A percentile compares a stretch with the other conserved stretches of the same genome.
These are phyloP conservation scores for Verasper variegatus DNA, from an alignment of 2,113 vertebrate species.

Conservation along the genomic window DNA sequence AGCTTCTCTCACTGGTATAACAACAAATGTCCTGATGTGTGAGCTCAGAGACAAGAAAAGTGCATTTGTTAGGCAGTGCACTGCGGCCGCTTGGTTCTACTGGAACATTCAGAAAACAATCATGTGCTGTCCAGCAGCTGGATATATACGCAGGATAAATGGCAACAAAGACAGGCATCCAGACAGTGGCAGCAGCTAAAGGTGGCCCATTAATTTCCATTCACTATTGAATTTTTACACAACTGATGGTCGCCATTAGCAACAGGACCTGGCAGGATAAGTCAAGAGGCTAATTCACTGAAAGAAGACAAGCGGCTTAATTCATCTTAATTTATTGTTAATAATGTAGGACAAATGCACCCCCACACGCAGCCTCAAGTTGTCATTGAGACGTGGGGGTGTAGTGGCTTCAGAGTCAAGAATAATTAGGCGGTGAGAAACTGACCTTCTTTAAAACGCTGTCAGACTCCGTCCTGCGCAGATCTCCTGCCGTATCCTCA, in stretches of 20 bases:
- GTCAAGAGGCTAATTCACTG: conserved; percentile 64
- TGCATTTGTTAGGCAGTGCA: conserved; percentile 1
- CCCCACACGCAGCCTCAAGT: conserved; percentile 49
- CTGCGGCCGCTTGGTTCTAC: background rate
- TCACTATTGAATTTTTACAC: conserved; percentile 35
- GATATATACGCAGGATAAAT: conserved; percentile 24
- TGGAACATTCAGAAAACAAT: conserved; percentile 37
- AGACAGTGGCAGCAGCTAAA: conserved; percentile 25
- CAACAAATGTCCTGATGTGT: conserved; percentile 1
- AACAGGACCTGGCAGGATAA: conserved; percentile 53
- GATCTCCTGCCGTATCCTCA: conserved; percentile 88
- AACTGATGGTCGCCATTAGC: conserved; percentile 60
- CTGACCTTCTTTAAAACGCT: conserved; percentile 94
- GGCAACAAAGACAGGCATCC: conserved; percentile 9
- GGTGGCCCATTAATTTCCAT: conserved; percentile 43
- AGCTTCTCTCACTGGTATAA: conserved; percentile 15
- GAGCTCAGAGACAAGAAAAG: background rate
- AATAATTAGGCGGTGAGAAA: conserved; percentile 37
- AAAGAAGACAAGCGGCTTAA: conserved; percentile 49
- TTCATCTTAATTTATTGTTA: conserved; percentile 49
- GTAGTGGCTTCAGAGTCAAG: background rate
- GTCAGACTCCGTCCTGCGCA: conserved; percentile 95
- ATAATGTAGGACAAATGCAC: conserved; percentile 53
- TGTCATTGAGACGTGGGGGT: conserved; percentile 15
- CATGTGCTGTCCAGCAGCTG: conserved; percentile 8